These are phyloP conservation scores for Vesta saturnalis DNA, from an alignment of 2,888 invertebrate genomes.

Conservation along the genomic window DNA sequence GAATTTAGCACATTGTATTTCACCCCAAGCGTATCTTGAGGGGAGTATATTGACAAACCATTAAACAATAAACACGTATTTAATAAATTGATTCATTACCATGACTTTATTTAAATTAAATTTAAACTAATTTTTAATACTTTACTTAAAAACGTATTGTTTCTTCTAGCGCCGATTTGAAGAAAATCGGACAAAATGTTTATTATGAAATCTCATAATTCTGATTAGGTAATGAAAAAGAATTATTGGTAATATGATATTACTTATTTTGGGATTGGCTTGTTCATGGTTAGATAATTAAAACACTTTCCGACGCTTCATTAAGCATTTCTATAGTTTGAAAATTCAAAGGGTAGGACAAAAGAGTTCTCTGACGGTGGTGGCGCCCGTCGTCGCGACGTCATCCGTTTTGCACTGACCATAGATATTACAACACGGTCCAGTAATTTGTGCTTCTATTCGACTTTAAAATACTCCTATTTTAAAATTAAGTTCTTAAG, in stretches of 20 bases:
- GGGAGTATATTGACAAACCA: conserved; percentile 50
- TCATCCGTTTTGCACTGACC: conserved; percentile 53
- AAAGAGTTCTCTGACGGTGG: conserved; percentile 40
- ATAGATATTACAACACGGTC: conserved; percentile 49
- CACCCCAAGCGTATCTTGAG: conserved; percentile 44
- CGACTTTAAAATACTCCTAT: conserved; percentile 19
- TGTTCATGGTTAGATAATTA: not conserved
- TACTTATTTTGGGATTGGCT: too few relatives aligned
- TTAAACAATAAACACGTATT: conserved; percentile 52
- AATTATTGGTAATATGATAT: too few relatives aligned
- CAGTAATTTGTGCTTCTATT: conserved; percentile 45
- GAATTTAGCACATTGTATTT: conserved; percentile 46
- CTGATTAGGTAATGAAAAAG: too few relatives aligned
- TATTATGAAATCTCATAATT: too few relatives aligned
- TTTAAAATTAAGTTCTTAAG: conserved; percentile 16
- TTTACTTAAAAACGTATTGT: too few relatives aligned
- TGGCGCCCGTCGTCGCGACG: conserved; percentile 52
- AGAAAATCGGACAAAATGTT: too few relatives aligned
- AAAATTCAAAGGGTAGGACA: conserved; percentile 35
- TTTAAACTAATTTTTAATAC: too few relatives aligned
- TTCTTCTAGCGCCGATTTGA: too few relatives aligned
- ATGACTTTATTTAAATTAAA: conserved; percentile 37
- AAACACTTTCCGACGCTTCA: conserved; percentile 7
- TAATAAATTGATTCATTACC: conserved; percentile 52
- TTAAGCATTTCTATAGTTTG: conserved; percentile 22